These are phyloP conservation scores for Xiphophorus maculatus DNA, from an alignment of 2,113 vertebrate species.

Conservation along the genomic window DNA sequence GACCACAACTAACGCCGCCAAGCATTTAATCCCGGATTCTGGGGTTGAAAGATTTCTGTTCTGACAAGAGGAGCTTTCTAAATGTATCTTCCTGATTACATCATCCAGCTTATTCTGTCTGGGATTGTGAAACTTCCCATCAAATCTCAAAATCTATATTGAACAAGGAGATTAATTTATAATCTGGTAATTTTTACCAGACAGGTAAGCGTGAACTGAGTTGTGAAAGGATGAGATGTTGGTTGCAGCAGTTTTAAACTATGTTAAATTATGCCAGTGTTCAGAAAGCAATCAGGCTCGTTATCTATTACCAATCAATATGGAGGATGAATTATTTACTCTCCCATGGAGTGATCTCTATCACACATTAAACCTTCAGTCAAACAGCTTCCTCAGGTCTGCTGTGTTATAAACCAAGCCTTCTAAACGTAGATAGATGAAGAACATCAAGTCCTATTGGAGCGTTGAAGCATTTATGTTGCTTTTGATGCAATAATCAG, in stretches of 20 bases:
- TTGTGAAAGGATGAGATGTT: not conserved
- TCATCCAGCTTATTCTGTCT: not conserved
- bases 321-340: no score
- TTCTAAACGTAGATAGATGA: no score
- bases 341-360: no score
- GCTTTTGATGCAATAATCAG: no score
- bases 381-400: no score
- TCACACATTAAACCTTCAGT: no score
- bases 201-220: not conserved
- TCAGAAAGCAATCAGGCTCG: no score
- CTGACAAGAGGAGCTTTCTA: not conserved
- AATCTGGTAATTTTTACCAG: not conserved
- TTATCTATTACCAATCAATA: no score
- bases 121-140: not conserved
- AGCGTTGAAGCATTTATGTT: no score
- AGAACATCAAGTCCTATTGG: no score
- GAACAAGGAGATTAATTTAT: not conserved
- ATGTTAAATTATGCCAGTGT: not conserved
- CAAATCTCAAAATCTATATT: not conserved
- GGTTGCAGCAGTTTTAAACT: not conserved
- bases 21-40: constrained; percentile 9
- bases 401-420: no score
- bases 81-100: not conserved
- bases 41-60: not conserved
- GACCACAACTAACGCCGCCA: constrained; percentile 14